A percentile compares a stretch with the other conserved stretches of the same genome.
These are phyloP conservation scores for Lasioglossum marginatum DNA, from an alignment of 2,888 invertebrate genomes.

Conservation along the genomic window DNA sequence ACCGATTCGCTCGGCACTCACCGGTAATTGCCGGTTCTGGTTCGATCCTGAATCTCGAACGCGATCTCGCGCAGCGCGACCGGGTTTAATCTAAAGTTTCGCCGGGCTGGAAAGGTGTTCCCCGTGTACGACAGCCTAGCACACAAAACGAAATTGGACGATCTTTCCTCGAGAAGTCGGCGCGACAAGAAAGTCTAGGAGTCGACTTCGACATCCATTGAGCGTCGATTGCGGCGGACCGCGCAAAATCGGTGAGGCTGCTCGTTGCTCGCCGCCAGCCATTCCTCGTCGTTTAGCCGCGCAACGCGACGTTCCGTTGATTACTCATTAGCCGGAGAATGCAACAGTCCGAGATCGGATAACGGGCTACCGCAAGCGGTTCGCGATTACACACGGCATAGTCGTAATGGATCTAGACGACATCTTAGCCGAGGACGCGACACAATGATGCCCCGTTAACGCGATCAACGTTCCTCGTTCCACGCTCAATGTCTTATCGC, in stretches of 20 bases:
- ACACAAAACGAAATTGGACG: not conserved
- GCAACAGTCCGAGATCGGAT: constrained; percentile 41
- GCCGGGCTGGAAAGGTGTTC: not conserved
- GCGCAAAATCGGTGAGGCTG: not conserved
- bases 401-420: constrained; percentile 33
- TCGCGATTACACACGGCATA: constrained; percentile 39
- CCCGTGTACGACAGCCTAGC: not conserved
- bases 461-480: not conserved
- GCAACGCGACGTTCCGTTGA: constrained; percentile 43
- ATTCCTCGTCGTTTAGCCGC: not conserved
- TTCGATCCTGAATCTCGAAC: not conserved
- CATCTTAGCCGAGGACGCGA: constrained; percentile 32
- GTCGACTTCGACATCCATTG: not conserved
- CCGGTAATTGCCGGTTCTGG: not conserved
- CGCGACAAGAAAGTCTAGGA: not conserved
- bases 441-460: not conserved
- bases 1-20: not conserved
- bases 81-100: constrained; percentile 5
- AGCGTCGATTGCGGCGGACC: not conserved
- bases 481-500: not conserved
- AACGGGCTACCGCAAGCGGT: constrained; percentile 48
- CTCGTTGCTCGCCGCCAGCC: not conserved
- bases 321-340: constrained; percentile 42
- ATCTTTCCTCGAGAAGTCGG: not conserved
- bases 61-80: not conserved